Base-by-base conservation (phyloP, 2,113 vertebrate species). In the Sander vitreus region DNA sequence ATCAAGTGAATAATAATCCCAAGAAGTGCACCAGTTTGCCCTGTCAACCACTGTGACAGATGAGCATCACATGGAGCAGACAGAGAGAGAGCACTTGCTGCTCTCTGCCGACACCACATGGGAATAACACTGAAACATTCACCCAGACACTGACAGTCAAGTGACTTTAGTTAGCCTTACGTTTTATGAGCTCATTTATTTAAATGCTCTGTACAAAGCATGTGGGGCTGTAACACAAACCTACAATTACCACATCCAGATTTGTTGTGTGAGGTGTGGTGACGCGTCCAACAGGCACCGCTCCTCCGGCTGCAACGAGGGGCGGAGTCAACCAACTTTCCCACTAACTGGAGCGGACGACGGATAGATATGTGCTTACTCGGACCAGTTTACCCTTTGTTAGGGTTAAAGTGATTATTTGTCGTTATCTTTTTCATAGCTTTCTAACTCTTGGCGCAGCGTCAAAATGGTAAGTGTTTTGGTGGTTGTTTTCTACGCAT, bases 401-500 rank as follows among this genome's bases (percentile, higher is more conserved):
- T 33, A 87, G 85, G 90, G 87, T 91, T 85, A 60, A 83, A 85
- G 64, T 59, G 33, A 10, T 36, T 36, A 3, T 14, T 27, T 53
- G 11, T 4, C 50, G 3, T 12, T 5, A 25, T 62, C 27, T 27
- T 58, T 85, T 85, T 50, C 1, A n/a, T 16, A 18, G 43, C 19
- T 76, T 39, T 18, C 25, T 30, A n/a, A 4, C 27, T 65, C 10
- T 50, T 39, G 39, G 39, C 15, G 27, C 39, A 1, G 30, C 69
- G 57, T 80, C 70, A 88, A 85, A 33, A 94, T 94, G 94, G 94
- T 94, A 78, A 92, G 93, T 89, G 69, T 47, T 2, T 33, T n/a
- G 3, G 2, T 13, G 48, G 18, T n/a, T 68, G 16, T 9, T 39
- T 75, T 18, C 19, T 80, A 21, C 53, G 80, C 76, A 47, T 39